phyloP scores from a whole-genome alignment of 2,888 invertebrate species.

The Aspidiotus rigidus region DNA sequence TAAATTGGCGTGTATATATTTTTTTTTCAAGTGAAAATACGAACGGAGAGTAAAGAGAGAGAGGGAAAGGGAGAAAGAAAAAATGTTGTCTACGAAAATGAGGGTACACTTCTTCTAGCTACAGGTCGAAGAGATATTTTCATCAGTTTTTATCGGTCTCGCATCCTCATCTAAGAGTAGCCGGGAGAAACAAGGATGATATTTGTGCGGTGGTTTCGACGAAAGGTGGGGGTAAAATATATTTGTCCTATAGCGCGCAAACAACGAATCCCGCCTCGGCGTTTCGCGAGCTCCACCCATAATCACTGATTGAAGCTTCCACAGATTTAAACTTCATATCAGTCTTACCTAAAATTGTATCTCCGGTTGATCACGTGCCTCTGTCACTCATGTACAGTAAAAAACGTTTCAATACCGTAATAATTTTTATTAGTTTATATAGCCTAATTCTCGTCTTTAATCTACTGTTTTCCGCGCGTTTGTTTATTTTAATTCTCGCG shows the following conservation, averaged over 20 bases:
- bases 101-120: neutral
- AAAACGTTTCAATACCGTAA: too few species aligned
- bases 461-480: neutral
- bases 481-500: neutral
- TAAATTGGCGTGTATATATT: neutral
- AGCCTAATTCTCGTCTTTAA: neutral
- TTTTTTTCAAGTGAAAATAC: neutral
- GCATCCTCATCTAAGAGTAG: neutral
- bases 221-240: slow-evolving; percentile 23
- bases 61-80: neutral
- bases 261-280: slow-evolving; percentile 27
- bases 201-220: slow-evolving; percentile 2
- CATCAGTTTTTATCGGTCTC: too few species aligned
- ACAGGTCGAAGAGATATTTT: slow-evolving; percentile 2
- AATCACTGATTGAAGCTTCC: slow-evolving; percentile 32
- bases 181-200: slow-evolving; percentile 3
- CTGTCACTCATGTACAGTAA: neutral
- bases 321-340: slow-evolving; percentile 29
- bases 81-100: neutral
- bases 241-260: slow-evolving; percentile 15
- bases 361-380: slow-evolving; percentile 18
- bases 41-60: neutral
- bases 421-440: too few species aligned
- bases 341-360: slow-evolving; percentile 30
- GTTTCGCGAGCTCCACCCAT: slow-evolving; percentile 22